phyloP scores from a whole-genome alignment of 2,888 invertebrate genomes.

The Philaethria dido region DNA sequence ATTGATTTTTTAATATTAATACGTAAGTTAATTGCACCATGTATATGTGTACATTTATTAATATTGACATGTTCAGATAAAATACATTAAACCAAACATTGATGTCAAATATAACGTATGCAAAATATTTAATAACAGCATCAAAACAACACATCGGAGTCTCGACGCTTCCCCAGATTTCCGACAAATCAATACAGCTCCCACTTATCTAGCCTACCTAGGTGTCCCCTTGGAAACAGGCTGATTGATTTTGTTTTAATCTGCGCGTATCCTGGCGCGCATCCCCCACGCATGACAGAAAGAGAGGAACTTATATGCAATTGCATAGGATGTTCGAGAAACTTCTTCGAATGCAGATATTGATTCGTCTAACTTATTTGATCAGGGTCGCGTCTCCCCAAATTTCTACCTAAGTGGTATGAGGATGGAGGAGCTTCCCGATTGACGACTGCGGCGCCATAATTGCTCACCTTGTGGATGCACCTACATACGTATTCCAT shows the following conservation, averaged over 20 bases:
- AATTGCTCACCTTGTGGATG: not conserved
- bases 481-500: not conserved
- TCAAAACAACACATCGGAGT: not conserved
- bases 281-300: slow-evolving; percentile 17
- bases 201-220: slow-evolving; percentile 5
- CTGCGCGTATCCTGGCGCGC: slow-evolving; percentile 21
- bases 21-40: too few relatives aligned
- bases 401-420: slow-evolving; percentile 19
- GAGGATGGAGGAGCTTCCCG: slow-evolving; percentile 18
- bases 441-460: not conserved
- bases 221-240: not conserved
- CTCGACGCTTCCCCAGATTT: not conserved
- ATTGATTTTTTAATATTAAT: too few relatives aligned
- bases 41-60: too few relatives aligned
- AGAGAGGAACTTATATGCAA: slow-evolving; percentile 30
- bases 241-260: slow-evolving; percentile 21
- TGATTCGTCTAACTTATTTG: slow-evolving; percentile 19
- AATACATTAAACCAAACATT: too few relatives aligned
- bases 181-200: slow-evolving; percentile 33
- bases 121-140: too few relatives aligned
- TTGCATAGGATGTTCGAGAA: slow-evolving; percentile 28
- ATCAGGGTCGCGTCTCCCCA: not conserved
- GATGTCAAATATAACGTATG: too few relatives aligned
- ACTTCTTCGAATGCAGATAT: slow-evolving; percentile 25
- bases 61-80: too few relatives aligned